These are phyloP conservation scores for Metalampra italica DNA, from an alignment of 2,888 invertebrate species.

Conservation along the genomic window DNA sequence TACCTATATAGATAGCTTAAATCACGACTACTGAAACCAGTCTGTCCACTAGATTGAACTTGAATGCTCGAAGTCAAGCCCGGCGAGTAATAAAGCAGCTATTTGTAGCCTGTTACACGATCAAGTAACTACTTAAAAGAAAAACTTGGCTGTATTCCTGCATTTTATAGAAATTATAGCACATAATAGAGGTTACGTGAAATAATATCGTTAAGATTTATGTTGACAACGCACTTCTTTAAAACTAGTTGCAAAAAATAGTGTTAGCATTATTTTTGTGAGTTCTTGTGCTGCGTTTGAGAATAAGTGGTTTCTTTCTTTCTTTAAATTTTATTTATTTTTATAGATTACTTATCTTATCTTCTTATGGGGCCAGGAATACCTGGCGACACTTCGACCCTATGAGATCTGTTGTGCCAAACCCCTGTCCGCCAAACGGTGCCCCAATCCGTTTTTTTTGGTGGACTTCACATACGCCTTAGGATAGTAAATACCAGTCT, in stretches of 20 bases:
- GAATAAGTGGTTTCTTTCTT: too few relatives aligned
- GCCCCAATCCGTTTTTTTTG: too few relatives aligned
- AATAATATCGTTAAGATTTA: slow-evolving; percentile 4
- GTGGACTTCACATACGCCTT: too few relatives aligned
- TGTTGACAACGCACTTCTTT: neutral
- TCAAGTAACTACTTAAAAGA: slow-evolving; percentile 27
- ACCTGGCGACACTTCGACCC: too few relatives aligned
- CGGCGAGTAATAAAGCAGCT: slow-evolving; percentile 41
- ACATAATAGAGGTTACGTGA: slow-evolving; percentile 9
- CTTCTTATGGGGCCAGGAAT: too few relatives aligned
- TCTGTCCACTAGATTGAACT: slow-evolving; percentile 40
- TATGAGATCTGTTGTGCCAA: too few relatives aligned
- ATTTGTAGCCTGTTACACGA: slow-evolving; percentile 40
- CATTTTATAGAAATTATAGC: slow-evolving; percentile 7
- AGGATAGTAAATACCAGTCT: too few relatives aligned
- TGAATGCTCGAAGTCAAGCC: slow-evolving; percentile 27
- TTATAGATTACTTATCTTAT: too few relatives aligned
- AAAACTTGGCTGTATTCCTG: slow-evolving; percentile 17
- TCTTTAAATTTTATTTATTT: too few relatives aligned
- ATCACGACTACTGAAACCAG: slow-evolving; percentile 52
- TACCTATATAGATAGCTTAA: slow-evolving; percentile 21
- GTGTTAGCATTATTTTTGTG: too few relatives aligned
- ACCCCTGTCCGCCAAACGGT: too few relatives aligned
- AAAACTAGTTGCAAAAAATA: neutral
- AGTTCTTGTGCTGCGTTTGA: too few relatives aligned